Conservation (phyloP, 2,113 vertebrate genomes). For the Sylvia atricapilla region DNA sequence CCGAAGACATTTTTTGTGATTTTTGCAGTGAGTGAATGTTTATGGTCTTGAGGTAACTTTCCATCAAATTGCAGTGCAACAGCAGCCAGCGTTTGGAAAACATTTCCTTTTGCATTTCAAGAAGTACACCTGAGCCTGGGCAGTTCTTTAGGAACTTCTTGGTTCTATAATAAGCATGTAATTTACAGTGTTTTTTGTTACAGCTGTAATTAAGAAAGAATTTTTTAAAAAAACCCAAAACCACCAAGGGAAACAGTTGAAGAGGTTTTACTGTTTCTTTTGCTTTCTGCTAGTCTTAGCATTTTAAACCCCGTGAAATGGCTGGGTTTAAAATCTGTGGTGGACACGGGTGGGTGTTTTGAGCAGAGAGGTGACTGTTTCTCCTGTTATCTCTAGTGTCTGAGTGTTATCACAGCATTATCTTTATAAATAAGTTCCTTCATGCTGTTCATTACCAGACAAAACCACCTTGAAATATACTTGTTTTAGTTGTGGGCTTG, state of each 20-base stretch:
- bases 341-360: neutral
- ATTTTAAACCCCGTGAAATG: neutral
- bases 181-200: neutral
- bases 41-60: neutral
- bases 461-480: neutral
- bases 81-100: accelerated
- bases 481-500: neutral
- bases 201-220: neutral
- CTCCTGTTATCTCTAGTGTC: neutral
- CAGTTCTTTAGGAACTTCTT: neutral
- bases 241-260: neutral
- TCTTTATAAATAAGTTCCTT: neutral
- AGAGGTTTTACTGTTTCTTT: neutral
- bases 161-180: neutral
- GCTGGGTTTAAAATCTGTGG: neutral
- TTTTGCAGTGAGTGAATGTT: neutral
- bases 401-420: neutral
- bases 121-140: neutral
- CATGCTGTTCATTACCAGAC: neutral
- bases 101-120: neutral
- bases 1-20: neutral
- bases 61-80: neutral
- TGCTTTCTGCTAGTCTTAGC: neutral
- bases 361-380: neutral
- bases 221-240: neutral